Percentiles rank a stretch among this genome's conserved stretches.
These are phyloP conservation scores for Dioctria rufipes DNA, from an alignment of 2,888 invertebrate species.

Conservation along the genomic window DNA sequence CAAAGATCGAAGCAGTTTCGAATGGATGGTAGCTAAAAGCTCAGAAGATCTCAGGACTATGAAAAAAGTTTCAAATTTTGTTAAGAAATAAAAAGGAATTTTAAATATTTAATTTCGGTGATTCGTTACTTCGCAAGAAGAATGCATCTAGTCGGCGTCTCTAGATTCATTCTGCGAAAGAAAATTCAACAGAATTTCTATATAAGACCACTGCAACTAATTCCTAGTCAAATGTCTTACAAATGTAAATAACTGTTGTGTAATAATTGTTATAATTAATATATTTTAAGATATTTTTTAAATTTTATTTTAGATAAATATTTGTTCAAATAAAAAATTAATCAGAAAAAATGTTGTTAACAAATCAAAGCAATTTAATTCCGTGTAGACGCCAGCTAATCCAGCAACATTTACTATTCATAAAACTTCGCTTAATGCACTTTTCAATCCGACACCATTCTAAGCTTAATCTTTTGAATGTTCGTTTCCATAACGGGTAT, in stretches of 20 bases:
- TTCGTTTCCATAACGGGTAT: no score
- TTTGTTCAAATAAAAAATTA: conserved; percentile 52
- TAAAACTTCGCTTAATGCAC: no score
- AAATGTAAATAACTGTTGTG: conserved; percentile 57
- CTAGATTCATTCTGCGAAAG: neutral
- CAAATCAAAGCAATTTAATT: no score
- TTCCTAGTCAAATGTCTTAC: conserved; percentile 57
- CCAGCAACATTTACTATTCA: neutral
- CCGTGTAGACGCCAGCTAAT: no score
- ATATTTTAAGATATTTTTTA: conserved; percentile 52
- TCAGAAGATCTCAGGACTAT: conserved; percentile 37
- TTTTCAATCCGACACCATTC: no score
- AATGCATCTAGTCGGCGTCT: neutral
- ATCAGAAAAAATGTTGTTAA: neutral
- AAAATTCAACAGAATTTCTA: conserved; percentile 28
- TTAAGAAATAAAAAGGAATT: conserved; percentile 15
- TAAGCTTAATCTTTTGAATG: no score
- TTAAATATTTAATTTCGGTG: conserved; percentile 9
- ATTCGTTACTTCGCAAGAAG: neutral
- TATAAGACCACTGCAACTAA: conserved; percentile 55
- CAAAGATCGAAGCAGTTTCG: conserved; percentile 68
- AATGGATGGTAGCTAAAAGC: conserved; percentile 67
- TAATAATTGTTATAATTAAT: conserved; percentile 47
- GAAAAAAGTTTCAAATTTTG: neutral
- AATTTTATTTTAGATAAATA: conserved; percentile 46